Base-by-base conservation (phyloP, 1,140 invertebrate genomes). In the Holcopasites calliopsidis region DNA sequence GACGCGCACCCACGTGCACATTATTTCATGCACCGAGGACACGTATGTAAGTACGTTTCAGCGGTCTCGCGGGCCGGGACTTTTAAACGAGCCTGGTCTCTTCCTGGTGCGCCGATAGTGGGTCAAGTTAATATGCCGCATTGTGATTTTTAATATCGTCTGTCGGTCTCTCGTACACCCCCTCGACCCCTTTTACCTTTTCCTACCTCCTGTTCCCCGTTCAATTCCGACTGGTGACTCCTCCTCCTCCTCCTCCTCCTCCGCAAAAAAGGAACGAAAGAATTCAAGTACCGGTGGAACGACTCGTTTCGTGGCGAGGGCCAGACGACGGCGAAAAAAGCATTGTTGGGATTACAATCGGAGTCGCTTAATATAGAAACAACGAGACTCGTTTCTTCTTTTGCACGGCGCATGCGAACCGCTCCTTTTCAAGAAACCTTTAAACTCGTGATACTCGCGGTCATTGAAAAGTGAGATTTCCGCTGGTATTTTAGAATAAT, bases 61-160 rank as follows among this genome's bases (percentile, higher is more conserved):
- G 62, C 65, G 68, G 77, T 83, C 62, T 62, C 44, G 61, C 65
- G 80, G 70, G 76, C 76, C 70, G 77, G 76, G 54, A 71, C 65
- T 71, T 78, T 74, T 79, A 83, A 83, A 83, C 76, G 82, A 83
- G 44, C 60, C 28, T 38, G 40, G 18, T n/a, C 62, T 84, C 79
- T 82, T 82, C 83, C 82, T 85, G 83, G 79, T 85, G 74, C 72
- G 62, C 57, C 78, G 76, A 87, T 87, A 84, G 80, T 90, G 77
- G 88, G 88, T 89, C 88, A 89, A 88, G 86, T 89, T 86, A 88
- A 89, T 90, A 89, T 88, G 85, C 85, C 72, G 77, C 85, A 89
- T 89, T 89, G 89, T 90, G 88, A 89, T 89, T 88, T 86, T 86
- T 86, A 87, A 86, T 88, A 88, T 88, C 82, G 80, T 80, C 79